Percentiles rank a stretch among this genome's conserved stretches.
phyloP scores from a whole-genome alignment of 2,113 vertebrate genomes.

The Garra rufa region DNA sequence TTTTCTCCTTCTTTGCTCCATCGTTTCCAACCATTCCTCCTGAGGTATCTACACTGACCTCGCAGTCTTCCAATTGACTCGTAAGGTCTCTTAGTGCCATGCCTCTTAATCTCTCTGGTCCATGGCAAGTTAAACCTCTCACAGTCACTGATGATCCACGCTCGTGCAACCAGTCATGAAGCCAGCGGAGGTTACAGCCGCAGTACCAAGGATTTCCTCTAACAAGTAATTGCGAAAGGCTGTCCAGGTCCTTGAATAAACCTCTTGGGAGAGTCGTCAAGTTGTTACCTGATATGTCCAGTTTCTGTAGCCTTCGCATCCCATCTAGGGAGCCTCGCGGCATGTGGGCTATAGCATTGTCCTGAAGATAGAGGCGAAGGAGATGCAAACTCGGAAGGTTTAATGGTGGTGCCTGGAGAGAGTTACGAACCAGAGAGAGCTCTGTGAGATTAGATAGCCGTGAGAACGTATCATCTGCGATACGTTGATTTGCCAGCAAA shows the following conservation, averaged over 20 bases:
- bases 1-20: constrained; percentile 66
- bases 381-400: constrained; percentile 85
- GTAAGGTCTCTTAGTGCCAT: constrained; percentile 85
- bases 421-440: constrained; percentile 92
- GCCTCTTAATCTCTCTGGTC: constrained; percentile 86
- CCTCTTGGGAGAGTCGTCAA: constrained; percentile 88
- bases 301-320: constrained; percentile 83
- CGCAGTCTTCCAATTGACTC: constrained; percentile 88
- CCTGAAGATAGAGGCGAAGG: constrained; percentile 89
- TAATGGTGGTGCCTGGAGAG: constrained; percentile 85
- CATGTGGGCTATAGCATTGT: constrained; percentile 92
- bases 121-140: constrained; percentile 89
- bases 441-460: constrained; percentile 90
- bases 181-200: constrained; percentile 91
- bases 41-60: constrained; percentile 74
- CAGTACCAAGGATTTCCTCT: constrained; percentile 95
- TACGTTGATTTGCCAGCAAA: constrained; percentile 91
- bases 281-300: constrained; percentile 95
- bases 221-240: constrained; percentile 84
- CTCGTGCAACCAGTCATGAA: constrained; percentile 87
- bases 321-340: constrained; percentile 82
- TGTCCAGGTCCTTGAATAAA: constrained; percentile 87
- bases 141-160: constrained; percentile 84
- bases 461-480: constrained; percentile 94
- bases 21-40: constrained; percentile 65